Evolutionary conservation across 2,113 vertebrate species (phyloP).

Genomic region (Panurus biarmicus): DNA sequence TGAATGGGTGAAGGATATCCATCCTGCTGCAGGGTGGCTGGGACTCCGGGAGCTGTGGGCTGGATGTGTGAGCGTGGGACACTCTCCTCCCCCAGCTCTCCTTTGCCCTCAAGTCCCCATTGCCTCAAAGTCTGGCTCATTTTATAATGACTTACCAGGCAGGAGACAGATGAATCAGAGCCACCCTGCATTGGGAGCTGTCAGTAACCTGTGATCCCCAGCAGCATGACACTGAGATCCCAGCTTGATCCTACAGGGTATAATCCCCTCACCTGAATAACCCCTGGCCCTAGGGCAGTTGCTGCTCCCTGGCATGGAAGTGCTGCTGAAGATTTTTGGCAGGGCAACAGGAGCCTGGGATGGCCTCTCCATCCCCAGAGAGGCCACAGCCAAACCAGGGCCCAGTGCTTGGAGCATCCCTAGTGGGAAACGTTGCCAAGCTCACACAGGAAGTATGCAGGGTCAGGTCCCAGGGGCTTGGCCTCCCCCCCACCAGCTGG

Average conservation of each 20-base stretch:
- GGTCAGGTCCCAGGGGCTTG: neutral
- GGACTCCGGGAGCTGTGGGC: rapidly evolving
- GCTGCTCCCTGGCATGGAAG: neutral
- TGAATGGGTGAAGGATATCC: neutral
- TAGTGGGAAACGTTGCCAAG: neutral
- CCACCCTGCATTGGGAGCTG: neutral
- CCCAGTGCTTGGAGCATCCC: neutral
- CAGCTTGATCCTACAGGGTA: neutral
- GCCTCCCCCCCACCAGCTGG: neutral
- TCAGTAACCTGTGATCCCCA: neutral
- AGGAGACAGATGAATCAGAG: neutral
- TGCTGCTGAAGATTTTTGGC: neutral
- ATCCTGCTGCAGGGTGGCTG: neutral
- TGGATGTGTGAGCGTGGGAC: neutral
- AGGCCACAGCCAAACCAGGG: neutral
- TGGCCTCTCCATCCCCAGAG: neutral
- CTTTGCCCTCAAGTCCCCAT: neutral
- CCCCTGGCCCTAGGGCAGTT: neutral
- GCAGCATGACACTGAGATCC: rapidly evolving
- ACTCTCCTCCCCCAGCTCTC: neutral
- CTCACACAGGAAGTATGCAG: neutral
- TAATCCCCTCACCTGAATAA: neutral
- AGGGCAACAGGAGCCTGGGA: neutral
- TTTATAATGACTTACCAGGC: neutral
- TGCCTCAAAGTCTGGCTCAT: neutral